Base-by-base conservation (phyloP, 2,797 vertebrate species). In the Otus scops region DNA sequence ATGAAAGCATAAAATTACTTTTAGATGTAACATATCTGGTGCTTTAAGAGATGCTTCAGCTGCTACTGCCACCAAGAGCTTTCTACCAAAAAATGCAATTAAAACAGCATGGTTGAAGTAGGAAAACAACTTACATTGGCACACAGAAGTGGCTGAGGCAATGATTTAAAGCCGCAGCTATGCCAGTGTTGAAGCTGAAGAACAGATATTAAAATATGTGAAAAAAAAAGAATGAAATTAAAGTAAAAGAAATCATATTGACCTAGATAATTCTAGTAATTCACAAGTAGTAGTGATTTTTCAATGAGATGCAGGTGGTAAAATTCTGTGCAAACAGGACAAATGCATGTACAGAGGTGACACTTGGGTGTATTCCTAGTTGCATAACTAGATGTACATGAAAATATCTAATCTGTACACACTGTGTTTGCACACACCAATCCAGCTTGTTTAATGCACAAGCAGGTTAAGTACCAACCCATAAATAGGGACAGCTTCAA, bases 131-230 rank as follows among this genome's bases (percentile, higher is more conserved):
- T 97, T 97, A 95, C 96, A 96, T 88, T 97, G 97, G 97, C 96
- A 97, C 95, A 96, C 82, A 97, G 95, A 96, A 97, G 97, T 95
- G 95, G 97, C 97, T 97, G 97, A 97, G 96, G 96, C 93, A 96
- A 97, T 92, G 97, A 97, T 77, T 97, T 97, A 97, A 97, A 97
- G 96, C 96, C 88, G 70, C 97, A 97, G 95, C 95, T 97, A 96
- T 97, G 96, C 93, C 97, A 97, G 88, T 96, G 96, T 91, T 95
- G 96, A 89, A 97, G 96, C 93, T 97, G 89, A 96, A 97, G 96
- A 96, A 97, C 71, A 97, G 95, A 97, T 85, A 97, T 96, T 97
- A 93, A 97, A 97, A 97, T 92, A 97, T 0, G 75, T 94, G 90
- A 78, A 95, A 95, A 92, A 34, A 94, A 93, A 92, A 24, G 54